Evolutionary conservation across 2,113 vertebrate genomes (phyloP), one percentile per base, ranked within the genome.

Genomic region (Acinonyx jubatus): DNA sequence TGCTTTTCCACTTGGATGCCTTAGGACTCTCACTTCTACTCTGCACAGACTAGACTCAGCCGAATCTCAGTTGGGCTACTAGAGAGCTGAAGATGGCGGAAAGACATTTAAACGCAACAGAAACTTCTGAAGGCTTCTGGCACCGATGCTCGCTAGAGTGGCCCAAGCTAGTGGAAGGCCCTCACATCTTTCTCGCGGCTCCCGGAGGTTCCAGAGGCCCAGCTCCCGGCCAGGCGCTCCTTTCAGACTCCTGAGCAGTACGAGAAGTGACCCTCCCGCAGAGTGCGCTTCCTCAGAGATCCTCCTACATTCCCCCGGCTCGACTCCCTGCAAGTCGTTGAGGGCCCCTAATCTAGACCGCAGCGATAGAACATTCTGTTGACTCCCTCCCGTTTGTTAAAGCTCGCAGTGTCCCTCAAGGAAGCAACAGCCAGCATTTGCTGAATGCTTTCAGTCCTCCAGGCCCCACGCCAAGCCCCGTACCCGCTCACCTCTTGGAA

Each of bases 1-100:
- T 85, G n/a, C 79, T 1, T 41, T 78, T 33, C 97, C 5, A 19
- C 80, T 85, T n/a, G 4, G 76, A 91, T 87, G 55, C 86, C 92
- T 88, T 97, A 96, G 94, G 79, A 95, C 85, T 66, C 57, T 89
- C 45, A 10, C 45, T 38, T 97, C 84, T 85, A 2, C 76, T 85
- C 78, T 4, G 57, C 82, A 0, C 89, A 87, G 25, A 14, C 78
- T 8, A 19, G 76, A 93, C n/a, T 65, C 73, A 25, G 45, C 45
- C 29, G 52, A 50, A 33, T 38, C 71, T 21, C 82, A 36, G n/a
- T 61, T 14, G 31, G 74, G 45, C 57, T 52, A 33, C 33, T 91
- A 48, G 79, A 0, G 0, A 61, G 48, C 19, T 38, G 36, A 85
- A 89, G 83, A 23, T 82, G 90, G 36, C 27, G 4, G n/a, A 57